phyloP scores from a whole-genome alignment of 1,140 invertebrate species.

The Odontomachus brunneus region DNA sequence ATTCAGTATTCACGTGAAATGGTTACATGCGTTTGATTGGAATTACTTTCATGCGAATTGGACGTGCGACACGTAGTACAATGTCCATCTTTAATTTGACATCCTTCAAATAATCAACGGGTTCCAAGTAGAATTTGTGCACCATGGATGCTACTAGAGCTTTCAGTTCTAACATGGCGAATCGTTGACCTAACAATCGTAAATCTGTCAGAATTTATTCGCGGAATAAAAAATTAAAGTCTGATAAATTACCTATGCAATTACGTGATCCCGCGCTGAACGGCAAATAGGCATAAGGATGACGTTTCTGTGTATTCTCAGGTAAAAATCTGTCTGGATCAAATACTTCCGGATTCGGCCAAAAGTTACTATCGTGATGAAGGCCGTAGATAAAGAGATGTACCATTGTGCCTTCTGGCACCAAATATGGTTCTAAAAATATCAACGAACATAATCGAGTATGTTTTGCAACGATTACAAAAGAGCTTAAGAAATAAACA shows the following conservation, averaged over 20 bases:
- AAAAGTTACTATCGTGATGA: not conserved
- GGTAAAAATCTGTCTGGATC: conserved; percentile 89
- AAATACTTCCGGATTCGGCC: not conserved
- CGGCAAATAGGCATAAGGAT: conserved; percentile 87
- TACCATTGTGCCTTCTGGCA: not conserved
- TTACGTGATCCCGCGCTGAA: conserved; percentile 89
- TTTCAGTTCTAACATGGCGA: conserved; percentile 92
- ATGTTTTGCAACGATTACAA: not conserved
- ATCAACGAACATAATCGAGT: no score
- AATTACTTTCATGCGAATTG: conserved; percentile 71
- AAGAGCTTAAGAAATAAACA: not conserved
- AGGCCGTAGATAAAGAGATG: not conserved
- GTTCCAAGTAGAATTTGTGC: conserved; percentile 86
- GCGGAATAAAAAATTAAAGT: conserved; percentile 53
- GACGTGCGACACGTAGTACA: conserved; percentile 71
- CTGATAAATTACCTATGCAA: conserved; percentile 84
- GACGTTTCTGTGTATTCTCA: conserved; percentile 84
- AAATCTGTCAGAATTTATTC: not conserved
- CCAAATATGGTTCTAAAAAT: not conserved
- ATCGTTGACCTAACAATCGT: conserved; percentile 89
- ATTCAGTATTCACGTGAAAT: no score
- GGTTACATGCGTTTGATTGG: conserved; percentile 39
- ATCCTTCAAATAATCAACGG: conserved; percentile 78
- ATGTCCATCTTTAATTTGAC: conserved; percentile 71
- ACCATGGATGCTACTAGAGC: conserved; percentile 88